Evolutionary conservation across 2,113 vertebrate species (phyloP).

Genomic region (Calidris pugnax): DNA sequence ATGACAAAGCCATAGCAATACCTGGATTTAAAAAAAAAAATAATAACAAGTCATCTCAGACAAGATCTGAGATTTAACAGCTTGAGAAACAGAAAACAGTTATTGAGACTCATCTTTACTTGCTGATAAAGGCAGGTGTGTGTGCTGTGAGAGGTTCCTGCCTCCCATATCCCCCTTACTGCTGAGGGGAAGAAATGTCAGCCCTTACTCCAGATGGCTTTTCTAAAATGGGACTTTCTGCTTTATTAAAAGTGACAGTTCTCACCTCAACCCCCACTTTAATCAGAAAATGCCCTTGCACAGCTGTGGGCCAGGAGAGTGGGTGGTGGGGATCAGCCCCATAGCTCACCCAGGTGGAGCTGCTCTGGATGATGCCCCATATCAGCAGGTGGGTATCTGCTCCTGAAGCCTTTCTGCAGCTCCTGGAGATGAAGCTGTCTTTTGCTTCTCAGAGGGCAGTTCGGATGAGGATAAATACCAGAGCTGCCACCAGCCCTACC

Average conservation of each 20-base stretch:
- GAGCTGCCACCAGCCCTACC: not conserved
- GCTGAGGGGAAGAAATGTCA: not conserved
- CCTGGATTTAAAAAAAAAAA: not conserved
- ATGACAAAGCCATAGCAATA: not conserved
- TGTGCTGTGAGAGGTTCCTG: not conserved
- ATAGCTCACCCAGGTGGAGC: not conserved
- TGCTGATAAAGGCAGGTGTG: not conserved
- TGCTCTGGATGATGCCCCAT: not conserved
- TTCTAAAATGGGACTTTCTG: not conserved
- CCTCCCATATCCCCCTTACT: not conserved
- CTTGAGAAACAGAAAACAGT: not conserved
- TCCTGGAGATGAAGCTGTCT: not conserved
- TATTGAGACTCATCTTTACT: not conserved
- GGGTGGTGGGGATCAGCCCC: not conserved
- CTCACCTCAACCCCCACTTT: not conserved
- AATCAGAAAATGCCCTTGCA: not conserved
- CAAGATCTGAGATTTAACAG: not conserved
- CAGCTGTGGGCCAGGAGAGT: not conserved
- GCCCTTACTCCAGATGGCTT: not conserved
- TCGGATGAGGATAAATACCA: not conserved
- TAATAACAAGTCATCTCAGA: not conserved
- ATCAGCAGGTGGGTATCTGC: not conserved
- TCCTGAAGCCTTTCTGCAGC: not conserved
- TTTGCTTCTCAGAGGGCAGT: not conserved
- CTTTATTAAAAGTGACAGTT: not conserved